phyloP scores from a whole-genome alignment of 2,797 vertebrate genomes.

The Melopsittacus undulatus region DNA sequence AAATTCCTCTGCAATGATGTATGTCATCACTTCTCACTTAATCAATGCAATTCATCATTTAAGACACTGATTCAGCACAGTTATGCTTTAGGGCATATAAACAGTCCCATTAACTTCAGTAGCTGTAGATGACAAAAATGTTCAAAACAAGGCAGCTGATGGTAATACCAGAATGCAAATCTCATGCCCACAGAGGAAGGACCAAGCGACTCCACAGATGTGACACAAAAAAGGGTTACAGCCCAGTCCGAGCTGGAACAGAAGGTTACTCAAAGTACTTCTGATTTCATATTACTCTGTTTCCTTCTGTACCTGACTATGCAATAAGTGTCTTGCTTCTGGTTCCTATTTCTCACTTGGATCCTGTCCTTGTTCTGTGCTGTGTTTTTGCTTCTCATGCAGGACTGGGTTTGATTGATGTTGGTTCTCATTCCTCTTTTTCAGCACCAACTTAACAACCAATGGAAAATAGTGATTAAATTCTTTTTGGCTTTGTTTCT shows the following conservation, averaged over 20 bases:
- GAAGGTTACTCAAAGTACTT: not conserved
- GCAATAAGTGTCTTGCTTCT: not conserved
- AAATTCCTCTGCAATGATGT: not conserved
- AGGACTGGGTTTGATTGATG: not conserved
- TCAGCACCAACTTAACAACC: not conserved
- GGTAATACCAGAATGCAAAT: not conserved
- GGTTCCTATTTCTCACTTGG: not conserved
- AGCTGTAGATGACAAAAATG: not conserved
- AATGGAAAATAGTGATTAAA: not conserved
- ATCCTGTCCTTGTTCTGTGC: not conserved
- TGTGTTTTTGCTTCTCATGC: not conserved
- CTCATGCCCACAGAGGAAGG: not conserved
- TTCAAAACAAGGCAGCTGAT: not conserved
- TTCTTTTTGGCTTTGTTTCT: not conserved
- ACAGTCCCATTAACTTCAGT: not conserved
- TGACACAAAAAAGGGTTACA: not conserved
- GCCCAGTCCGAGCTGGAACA: accelerated
- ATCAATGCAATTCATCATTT: conserved; percentile 26
- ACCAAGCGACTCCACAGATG: not conserved
- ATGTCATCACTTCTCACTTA: not conserved
- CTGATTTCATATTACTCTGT: not conserved
- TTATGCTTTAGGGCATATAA: not conserved
- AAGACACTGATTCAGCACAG: not conserved
- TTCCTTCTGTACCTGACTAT: not conserved
- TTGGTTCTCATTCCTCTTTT: not conserved